A percentile compares a stretch with the other conserved stretches of the same genome.
phyloP scores from a whole-genome alignment of 2,797 vertebrate genomes.

The Danionella dracula region DNA sequence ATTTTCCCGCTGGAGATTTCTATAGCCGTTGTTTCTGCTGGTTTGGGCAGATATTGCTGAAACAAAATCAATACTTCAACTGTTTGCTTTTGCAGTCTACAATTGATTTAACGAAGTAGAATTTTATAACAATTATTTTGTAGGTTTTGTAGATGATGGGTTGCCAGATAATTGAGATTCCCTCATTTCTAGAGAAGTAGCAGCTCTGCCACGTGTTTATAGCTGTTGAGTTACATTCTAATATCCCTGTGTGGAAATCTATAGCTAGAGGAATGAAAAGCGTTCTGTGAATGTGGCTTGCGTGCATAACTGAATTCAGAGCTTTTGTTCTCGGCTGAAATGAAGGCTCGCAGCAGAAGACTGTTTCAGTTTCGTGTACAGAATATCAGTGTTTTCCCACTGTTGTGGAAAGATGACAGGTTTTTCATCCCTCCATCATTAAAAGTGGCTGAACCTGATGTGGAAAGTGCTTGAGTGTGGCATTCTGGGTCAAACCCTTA shows the following conservation, averaged over 20 bases:
- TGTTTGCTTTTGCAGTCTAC: too few relatives aligned
- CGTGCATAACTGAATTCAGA: not conserved
- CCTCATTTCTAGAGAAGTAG: too few relatives aligned
- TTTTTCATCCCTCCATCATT: not conserved
- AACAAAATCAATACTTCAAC: too few relatives aligned
- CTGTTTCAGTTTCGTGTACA: slow-evolving; percentile 3
- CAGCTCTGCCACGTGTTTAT: too few relatives aligned
- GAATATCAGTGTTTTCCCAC: not conserved
- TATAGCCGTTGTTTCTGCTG: not conserved
- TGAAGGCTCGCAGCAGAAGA: not conserved
- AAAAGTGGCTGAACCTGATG: not conserved
- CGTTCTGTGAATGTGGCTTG: not conserved
- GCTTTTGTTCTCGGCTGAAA: not conserved
- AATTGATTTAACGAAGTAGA: too few relatives aligned
- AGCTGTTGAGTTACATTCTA: not conserved
- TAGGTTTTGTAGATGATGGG: too few relatives aligned
- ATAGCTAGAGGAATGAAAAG: too few relatives aligned
- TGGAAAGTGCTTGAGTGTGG: not conserved
- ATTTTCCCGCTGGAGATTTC: not conserved
- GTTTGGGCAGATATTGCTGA: not conserved
- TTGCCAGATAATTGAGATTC: too few relatives aligned
- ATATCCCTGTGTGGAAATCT: too few relatives aligned
- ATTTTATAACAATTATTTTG: too few relatives aligned
- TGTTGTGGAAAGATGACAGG: not conserved
- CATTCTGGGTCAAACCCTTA: not conserved